These are phyloP conservation scores for Bombus turneri DNA, from an alignment of 1,140 invertebrate genomes.

Conservation along the genomic window DNA sequence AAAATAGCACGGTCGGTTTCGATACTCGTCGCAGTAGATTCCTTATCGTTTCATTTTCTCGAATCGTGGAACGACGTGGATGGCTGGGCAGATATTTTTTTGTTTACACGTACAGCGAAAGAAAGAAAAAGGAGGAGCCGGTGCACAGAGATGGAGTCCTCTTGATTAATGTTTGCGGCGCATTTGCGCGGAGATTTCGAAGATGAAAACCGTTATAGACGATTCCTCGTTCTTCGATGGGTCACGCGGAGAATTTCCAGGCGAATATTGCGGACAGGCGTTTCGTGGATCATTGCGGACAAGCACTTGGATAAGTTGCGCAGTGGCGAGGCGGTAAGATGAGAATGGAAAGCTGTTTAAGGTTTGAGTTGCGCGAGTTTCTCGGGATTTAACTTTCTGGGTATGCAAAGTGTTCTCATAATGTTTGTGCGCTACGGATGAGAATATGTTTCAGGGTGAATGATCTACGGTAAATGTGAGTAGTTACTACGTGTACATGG, in stretches of 20 bases:
- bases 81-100: conserved; percentile 7
- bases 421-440: neutral
- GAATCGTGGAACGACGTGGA: neutral
- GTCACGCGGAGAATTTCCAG: neutral
- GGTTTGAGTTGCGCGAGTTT: neutral
- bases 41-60: conserved; percentile 40
- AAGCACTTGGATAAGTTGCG: neutral
- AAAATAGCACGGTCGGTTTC: conserved; percentile 16
- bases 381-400: neutral
- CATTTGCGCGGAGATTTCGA: neutral
- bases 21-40: neutral
- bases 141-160: neutral
- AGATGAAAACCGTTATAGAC: neutral
- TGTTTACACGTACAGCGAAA: neutral
- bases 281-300: neutral
- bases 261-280: neutral
- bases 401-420: neutral
- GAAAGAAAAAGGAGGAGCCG: neutral
- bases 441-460: neutral
- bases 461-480: neutral
- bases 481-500: neutral
- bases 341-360: neutral
- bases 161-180: conserved; percentile 7
- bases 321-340: neutral
- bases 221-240: neutral